A percentile compares a stretch with the other conserved stretches of the same genome.
Conservation (phyloP, 2,888 invertebrate genomes). For the Agrotis segetum region DNA sequence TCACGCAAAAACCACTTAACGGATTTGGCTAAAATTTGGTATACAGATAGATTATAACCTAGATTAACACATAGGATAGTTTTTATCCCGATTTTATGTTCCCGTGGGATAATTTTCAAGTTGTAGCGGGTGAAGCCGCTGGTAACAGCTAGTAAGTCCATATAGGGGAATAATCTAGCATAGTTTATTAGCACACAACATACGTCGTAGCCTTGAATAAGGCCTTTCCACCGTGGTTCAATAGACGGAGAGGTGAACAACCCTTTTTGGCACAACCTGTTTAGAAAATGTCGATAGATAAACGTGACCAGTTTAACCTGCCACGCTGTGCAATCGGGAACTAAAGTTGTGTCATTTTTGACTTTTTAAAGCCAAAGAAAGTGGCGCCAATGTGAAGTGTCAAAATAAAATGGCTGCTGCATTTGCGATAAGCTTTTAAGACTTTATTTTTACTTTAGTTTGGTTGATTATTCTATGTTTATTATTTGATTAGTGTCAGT, state of each 20-base stretch:
- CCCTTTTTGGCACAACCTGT: constrained; percentile 79
- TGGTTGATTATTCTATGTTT: constrained; percentile 14
- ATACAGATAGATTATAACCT: too few relatives aligned
- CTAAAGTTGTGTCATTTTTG: constrained; percentile 18
- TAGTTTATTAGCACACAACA: constrained; percentile 52
- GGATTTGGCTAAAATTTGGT: too few relatives aligned
- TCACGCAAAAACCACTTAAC: too few relatives aligned
- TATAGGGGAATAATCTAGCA: constrained; percentile 52
- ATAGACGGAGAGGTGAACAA: constrained; percentile 75
- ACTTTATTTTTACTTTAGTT: constrained; percentile 20
- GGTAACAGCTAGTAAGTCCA: constrained; percentile 24
- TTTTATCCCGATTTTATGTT: too few relatives aligned
- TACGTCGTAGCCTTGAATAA: constrained; percentile 70
- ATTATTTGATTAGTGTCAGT: constrained; percentile 18
- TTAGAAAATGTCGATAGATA: constrained; percentile 68
- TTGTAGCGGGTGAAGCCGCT: too few relatives aligned
- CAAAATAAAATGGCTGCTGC: constrained; percentile 29
- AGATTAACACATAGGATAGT: too few relatives aligned
- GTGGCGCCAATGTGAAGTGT: neutral
- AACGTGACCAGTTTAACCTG: constrained; percentile 35
- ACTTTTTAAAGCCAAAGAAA: constrained; percentile 4
- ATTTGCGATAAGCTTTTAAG: constrained; percentile 22
- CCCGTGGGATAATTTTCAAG: too few relatives aligned
- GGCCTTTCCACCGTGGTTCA: constrained; percentile 71
- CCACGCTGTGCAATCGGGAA: constrained; percentile 24